phyloP scores from a whole-genome alignment of 64 coral and sea anemone species.

The Astreopora myriophthalma region DNA sequence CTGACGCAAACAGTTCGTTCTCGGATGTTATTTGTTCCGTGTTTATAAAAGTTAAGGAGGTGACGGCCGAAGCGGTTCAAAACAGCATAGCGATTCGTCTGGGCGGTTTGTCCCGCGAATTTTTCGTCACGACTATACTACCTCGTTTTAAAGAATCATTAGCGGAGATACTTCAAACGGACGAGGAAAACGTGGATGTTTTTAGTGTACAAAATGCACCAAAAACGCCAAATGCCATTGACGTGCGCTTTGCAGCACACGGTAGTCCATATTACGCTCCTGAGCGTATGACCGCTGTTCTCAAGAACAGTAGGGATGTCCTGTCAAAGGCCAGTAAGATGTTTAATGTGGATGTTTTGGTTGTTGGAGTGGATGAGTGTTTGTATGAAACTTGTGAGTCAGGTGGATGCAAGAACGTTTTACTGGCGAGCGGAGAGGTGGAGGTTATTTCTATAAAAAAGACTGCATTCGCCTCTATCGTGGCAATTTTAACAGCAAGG shows the following conservation, averaged over 20 bases:
- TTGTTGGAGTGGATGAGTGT: slow-evolving; percentile 88
- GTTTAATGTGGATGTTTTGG: slow-evolving; percentile 13
- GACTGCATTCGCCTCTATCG: slow-evolving; percentile 77
- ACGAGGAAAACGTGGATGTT: slow-evolving; percentile 70
- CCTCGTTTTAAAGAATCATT: slow-evolving; percentile 67
- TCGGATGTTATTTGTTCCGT: slow-evolving; percentile 61
- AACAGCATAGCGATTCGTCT: slow-evolving; percentile 84
- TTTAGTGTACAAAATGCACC: slow-evolving; percentile 79
- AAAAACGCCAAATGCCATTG: slow-evolving; percentile 11
- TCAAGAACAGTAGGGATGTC: slow-evolving; percentile 53
- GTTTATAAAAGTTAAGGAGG: slow-evolving; percentile 62
- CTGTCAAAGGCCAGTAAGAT: not conserved
- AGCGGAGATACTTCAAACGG: slow-evolving; percentile 56
- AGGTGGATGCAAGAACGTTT: slow-evolving; percentile 66
- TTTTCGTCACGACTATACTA: slow-evolving; percentile 48
- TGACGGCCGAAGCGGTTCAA: slow-evolving; percentile 70
- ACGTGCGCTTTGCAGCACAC: slow-evolving; percentile 88
- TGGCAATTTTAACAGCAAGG: slow-evolving; percentile 27
- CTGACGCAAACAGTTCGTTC: slow-evolving; percentile 70
- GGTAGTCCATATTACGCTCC: slow-evolving; percentile 92
- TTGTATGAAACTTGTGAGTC: slow-evolving; percentile 67
- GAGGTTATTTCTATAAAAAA: slow-evolving; percentile 51
- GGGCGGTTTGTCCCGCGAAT: not conserved
- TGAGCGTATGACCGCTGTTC: slow-evolving; percentile 70
- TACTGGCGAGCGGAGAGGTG: slow-evolving; percentile 59